Conservation (phyloP, 53 echinoderm and acorn worm species). For the Holothuria scabra region DNA sequence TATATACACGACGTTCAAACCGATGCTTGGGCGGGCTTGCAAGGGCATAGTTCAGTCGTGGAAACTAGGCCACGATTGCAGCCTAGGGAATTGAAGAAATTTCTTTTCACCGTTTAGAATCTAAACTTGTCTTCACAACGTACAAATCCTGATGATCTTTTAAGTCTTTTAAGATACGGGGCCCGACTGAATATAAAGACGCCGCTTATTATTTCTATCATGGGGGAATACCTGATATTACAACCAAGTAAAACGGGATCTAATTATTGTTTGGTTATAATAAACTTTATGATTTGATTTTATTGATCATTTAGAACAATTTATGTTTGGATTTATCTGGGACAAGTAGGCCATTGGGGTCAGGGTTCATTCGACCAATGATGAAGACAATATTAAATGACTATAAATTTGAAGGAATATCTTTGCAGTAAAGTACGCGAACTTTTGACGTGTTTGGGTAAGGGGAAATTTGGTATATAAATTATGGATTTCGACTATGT, state of each 20-base stretch:
- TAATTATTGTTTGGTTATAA: constrained; percentile 38
- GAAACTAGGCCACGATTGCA: constrained; percentile 45
- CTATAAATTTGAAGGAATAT: background rate
- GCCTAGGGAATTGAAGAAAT: constrained; percentile 37
- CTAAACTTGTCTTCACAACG: constrained; percentile 25
- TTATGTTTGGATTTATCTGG: constrained; percentile 30
- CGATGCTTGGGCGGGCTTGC: constrained; percentile 2
- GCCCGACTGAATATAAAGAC: constrained; percentile 1
- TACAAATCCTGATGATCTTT: constrained; percentile 11
- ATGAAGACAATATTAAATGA: background rate
- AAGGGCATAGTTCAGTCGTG: constrained; percentile 10
- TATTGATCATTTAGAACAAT: constrained; percentile 34
- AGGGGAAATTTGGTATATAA: too few relatives aligned
- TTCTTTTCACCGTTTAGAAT: constrained; percentile 15
- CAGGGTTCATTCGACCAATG: constrained; percentile 34
- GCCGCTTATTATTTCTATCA: constrained; percentile 31
- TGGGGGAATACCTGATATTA: constrained; percentile 16
- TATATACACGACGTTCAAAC: background rate
- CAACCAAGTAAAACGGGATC: constrained; percentile 28
- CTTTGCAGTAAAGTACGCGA: background rate
- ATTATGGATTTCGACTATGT: too few relatives aligned
- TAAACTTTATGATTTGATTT: background rate
- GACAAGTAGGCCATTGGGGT: constrained; percentile 30
- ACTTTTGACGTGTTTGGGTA: background rate
- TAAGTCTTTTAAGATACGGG: background rate